Evolutionary conservation across 1,140 invertebrate genomes (phyloP), one percentile per base, ranked within the genome.

Genomic region (Acromyrmex charruanus): DNA sequence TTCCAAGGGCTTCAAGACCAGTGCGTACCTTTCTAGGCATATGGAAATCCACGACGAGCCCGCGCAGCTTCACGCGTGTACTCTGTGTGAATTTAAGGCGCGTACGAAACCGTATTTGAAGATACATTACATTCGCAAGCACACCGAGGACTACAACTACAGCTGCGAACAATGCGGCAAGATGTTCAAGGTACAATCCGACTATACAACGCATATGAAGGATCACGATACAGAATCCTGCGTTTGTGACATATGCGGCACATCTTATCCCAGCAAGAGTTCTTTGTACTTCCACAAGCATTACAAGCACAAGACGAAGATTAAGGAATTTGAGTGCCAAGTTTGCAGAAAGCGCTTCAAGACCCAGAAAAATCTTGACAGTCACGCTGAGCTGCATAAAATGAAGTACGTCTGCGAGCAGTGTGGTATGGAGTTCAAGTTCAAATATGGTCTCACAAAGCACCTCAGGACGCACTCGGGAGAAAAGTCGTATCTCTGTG

Each of bases 401-500:
- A 96, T 95, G 87, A 94, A 96, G 21, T 96, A 96, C 53, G 94
- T 95, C 0, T 97, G 96, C 77, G 95, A 96, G 21, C 93, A 96
- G 53, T 96, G 96, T 93, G 96, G 94, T 10, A 96, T 96, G 95
- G 96, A 96, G 16, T 97, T 96, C 81, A 96, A 96, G 2, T 96
- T 96, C 90, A 96, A 96, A 65, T 96, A 97, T 81, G 96, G 97
- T 14, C 94, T 97, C 16, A 96, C 95, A 61, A 96, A 96, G 0
- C 96, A 97, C 85, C 94, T 96, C 90, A 94, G 96, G 35, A 96
- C 96, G 2, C 97, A 98, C 88, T 97, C 96, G 0, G 96, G 96
- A 79, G 97, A 97, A 88, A 97, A 97, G 88, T 97, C 97, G 0
- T 97, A 96, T 91, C 89, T 96, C 3, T 97, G 97, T 90, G 93